A percentile compares a stretch with the other conserved stretches of the same genome.
Evolutionary conservation across 1,140 invertebrate species (phyloP).

Genomic region (Panagrolaimus sp.): DNA sequence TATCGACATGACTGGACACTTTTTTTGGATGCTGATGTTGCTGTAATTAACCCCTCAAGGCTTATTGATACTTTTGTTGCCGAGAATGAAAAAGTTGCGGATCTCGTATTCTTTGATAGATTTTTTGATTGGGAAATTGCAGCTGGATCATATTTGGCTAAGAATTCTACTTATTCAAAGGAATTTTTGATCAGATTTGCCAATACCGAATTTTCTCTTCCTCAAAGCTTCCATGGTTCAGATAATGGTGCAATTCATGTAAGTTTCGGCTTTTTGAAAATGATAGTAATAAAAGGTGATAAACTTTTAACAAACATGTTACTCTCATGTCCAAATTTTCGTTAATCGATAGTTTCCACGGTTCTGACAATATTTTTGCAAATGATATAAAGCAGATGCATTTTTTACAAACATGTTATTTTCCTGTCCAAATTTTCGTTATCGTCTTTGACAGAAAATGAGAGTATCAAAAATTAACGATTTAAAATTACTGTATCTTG

Average conservation of each 20-base stretch:
- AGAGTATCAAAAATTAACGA: too few relatives aligned
- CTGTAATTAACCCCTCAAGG: constrained; percentile 41
- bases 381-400: constrained; percentile 19
- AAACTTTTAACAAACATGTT: neutral
- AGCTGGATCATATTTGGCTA: constrained; percentile 38
- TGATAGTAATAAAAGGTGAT: neutral
- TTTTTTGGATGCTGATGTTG: constrained; percentile 47
- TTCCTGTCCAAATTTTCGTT: too few relatives aligned
- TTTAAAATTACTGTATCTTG: too few relatives aligned
- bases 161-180: constrained; percentile 32
- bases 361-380: constrained; percentile 18
- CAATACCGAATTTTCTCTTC: constrained; percentile 32
- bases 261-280: constrained; percentile 1
- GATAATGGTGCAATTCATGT: constrained; percentile 48
- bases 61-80: constrained; percentile 39
- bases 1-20: constrained; percentile 32
- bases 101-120: constrained; percentile 45
- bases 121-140: constrained; percentile 46
- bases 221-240: constrained; percentile 41
- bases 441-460: too few relatives aligned
- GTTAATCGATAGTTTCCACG: constrained; percentile 37
- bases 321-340: constrained; percentile 36
- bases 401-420: too few relatives aligned
- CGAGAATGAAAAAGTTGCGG: neutral
- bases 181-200: constrained; percentile 38